Base-by-base conservation (phyloP, 2,113 vertebrate genomes). In the Herpetotheres cachinnans region DNA sequence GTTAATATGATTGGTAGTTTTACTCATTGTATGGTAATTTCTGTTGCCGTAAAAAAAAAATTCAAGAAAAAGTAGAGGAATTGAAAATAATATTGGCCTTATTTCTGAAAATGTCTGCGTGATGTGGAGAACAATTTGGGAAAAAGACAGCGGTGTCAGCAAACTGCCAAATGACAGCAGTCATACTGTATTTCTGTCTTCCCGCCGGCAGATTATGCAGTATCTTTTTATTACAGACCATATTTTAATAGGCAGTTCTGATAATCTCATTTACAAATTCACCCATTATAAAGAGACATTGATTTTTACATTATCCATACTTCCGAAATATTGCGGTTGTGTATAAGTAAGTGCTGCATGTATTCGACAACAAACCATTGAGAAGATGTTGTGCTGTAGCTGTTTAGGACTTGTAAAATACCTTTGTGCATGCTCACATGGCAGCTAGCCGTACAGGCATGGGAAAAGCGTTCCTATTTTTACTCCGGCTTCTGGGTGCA, bases 211-310 rank as follows among this genome's bases (percentile, higher is more conserved):
- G 78, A 79, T 90, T 56, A 81, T 63, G 55, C 69, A 65, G n/a
- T 72, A 61, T 78, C 59, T 79, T 95, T 94, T 74, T 93, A 81
- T 78, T 86, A 62, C 29, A 84, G 86, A 79, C 38, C 42, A 32
- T 69, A 79, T 86, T 93, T 95, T 94, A 94, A 76, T 79, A 89
- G 52, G 47, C 69, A 73, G 25, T 93, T 96, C 76, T 94, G 86
- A 94, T 95, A 90, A 94, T 79, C 72, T 69, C 72, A 76, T 95
- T 92, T 93, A 79, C 52, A 94, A 82, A 82, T 79, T 76, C 44
- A 49, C 26, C 52, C 59, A 32, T 83, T 95, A 79, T 65, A 89
- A 95, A 93, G 44, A 52, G 40, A 59, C 21, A 92, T 79, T 87
- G 96, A 92, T 86, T 95, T 93, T 95, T 84, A 76, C n/a, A 58